phyloP scores from a whole-genome alignment of 2,113 vertebrate species.

The Cochlearius cochlearius region DNA sequence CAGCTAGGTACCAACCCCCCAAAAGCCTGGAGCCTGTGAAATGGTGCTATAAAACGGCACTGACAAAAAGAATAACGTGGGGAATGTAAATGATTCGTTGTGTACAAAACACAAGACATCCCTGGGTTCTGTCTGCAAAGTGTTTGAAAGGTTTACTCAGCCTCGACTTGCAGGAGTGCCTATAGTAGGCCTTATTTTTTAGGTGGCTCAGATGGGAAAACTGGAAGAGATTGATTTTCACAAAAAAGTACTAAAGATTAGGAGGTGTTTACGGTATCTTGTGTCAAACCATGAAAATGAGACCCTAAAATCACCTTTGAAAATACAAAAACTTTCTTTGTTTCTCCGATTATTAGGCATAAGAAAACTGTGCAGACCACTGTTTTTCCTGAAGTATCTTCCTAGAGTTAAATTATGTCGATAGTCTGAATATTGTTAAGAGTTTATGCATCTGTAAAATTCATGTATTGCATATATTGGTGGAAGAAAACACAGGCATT shows the following conservation, averaged over 20 bases:
- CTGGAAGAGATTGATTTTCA: background rate
- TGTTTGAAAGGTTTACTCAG: slow-evolving; percentile 33
- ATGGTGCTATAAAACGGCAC: background rate
- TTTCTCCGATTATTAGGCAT: background rate
- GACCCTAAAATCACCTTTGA: background rate
- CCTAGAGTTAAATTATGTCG: background rate
- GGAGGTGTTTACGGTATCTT: background rate
- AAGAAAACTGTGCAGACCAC: background rate
- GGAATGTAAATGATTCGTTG: background rate
- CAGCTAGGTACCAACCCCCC: background rate
- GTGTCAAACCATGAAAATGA: background rate
- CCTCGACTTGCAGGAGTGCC: background rate
- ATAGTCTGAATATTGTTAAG: background rate
- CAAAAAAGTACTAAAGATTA: background rate
- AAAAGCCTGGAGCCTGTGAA: background rate
- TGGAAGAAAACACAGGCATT: background rate
- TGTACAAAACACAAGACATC: background rate
- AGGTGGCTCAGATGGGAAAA: background rate
- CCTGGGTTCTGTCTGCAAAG: slow-evolving; percentile 13
- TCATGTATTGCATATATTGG: background rate
- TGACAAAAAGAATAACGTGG: background rate
- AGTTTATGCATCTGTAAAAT: background rate
- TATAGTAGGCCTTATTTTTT: background rate
- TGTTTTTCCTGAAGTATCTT: background rate
- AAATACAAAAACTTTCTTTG: background rate